Base-by-base conservation (phyloP, 2,113 vertebrate genomes). In the Puffinus mauretanicus region DNA sequence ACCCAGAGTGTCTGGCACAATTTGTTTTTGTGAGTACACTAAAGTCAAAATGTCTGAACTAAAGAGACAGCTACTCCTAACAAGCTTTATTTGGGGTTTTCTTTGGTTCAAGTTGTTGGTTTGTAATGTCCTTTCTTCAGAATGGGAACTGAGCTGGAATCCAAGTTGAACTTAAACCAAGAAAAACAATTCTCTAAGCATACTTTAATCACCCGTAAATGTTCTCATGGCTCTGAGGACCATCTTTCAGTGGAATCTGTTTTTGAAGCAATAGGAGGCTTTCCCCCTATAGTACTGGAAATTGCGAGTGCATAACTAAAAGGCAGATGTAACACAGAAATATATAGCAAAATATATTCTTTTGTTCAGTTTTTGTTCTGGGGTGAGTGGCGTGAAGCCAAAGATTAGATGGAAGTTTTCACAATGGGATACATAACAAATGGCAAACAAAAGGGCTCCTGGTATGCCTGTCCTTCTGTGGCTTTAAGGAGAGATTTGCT, bases 81-180 rank as follows among this genome's bases (percentile, higher is more conserved):
- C 81, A 47, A 95, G 85, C 96, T 97, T 96, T 97, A 95, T 97
- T 97, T 94, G 95, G 95, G 94, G 46, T 82, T 90, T 96, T 97
- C 93, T 95, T 89, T 5, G 15, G 58, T 93, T 93, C 55, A 69
- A 95, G 85, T 75, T 55, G 29, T 65, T 78, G 75, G 44, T 67
- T 78, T 84, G 49, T 72, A 51, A 87, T 49, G 80, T 93, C 62
- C 90, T 95, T 93, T 34, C 88, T 92, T 90, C 88, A 92, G 93
- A 96, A 95, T 24, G 90, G 81, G 91, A 96, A 88, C 91, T 34
- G 71, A 97, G 82, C 80, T 95, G 93, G 86, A 97, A 78, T 97
- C 80, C 62, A 88, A 95, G 64, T 34, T 91, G 94, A 96, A 88
- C 40, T 64, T 72, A 47, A 82, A 96, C 95, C 97, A 97, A 97